A percentile compares a stretch with the other conserved stretches of the same genome.
These are phyloP conservation scores for Phenganax marumi DNA, from an alignment of 92 coral and sea anemone genomes.

Conservation along the genomic window DNA sequence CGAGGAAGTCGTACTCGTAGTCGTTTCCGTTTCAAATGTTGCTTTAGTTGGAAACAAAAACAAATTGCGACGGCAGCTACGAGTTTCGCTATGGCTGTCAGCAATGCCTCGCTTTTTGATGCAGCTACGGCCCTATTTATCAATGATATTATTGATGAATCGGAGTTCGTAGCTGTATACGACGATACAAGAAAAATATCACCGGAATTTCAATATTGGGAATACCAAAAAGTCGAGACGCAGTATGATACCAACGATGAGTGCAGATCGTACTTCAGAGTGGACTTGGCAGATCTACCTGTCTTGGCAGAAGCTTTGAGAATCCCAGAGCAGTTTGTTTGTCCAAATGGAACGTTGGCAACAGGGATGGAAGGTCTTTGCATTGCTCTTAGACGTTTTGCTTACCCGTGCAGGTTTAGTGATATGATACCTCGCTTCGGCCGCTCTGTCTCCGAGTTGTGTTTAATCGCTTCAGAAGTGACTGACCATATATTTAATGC, in stretches of 20 bases:
- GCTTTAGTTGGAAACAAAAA: background rate
- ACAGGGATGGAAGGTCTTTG: slow-evolving; percentile 23
- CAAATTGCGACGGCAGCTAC: background rate
- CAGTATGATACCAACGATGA: background rate
- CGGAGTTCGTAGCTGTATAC: slow-evolving; percentile 10
- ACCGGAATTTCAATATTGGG: slow-evolving; percentile 16
- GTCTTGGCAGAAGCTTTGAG: slow-evolving; percentile 15
- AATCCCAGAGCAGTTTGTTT: slow-evolving; percentile 7
- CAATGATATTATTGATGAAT: slow-evolving; percentile 8
- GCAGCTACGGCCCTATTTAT: slow-evolving; percentile 20
- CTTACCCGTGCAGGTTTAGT: slow-evolving; percentile 14
- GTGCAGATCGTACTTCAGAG: slow-evolving; percentile 1
- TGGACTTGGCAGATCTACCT: slow-evolving; percentile 22
- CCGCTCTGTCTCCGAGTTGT: slow-evolving; percentile 19
- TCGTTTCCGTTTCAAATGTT: background rate
- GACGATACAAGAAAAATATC: background rate
- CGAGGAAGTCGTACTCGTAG: slow-evolving; percentile 28
- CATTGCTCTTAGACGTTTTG: background rate
- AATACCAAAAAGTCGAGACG: slow-evolving; percentile 4
- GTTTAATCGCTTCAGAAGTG: slow-evolving; percentile 20
- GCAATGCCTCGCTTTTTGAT: background rate
- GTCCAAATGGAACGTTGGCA: slow-evolving; percentile 11
- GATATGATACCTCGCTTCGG: slow-evolving; percentile 24
- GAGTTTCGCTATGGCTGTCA: slow-evolving; percentile 1
- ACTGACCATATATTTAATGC: background rate